These are phyloP conservation scores for Turritopsis dohrnii DNA, from an alignment of 30 jellyfish, hydroid and myxozoan species.

Conservation along the genomic window DNA sequence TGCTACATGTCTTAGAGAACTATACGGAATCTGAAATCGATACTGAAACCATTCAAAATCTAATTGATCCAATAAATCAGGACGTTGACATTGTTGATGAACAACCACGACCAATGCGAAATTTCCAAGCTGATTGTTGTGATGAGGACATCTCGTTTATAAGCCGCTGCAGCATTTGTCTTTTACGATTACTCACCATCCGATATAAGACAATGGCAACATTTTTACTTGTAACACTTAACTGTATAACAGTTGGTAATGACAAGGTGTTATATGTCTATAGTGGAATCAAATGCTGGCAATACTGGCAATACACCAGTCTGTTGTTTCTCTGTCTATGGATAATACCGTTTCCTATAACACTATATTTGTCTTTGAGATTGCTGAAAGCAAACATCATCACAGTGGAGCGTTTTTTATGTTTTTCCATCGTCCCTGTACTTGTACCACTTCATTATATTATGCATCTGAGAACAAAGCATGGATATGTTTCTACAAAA, in stretches of 20 bases:
- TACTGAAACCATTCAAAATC: too few relatives aligned
- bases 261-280: constrained; percentile 16
- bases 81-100: too few relatives aligned
- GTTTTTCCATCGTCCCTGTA: constrained; percentile 26
- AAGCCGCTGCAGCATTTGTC: not conserved
- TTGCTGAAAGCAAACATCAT: not conserved
- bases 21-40: too few relatives aligned
- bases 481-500: not conserved
- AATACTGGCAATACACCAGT: constrained; percentile 28
- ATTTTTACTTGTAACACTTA: not conserved
- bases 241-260: constrained; percentile 1
- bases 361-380: not conserved
- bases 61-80: too few relatives aligned
- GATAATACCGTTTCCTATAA: constrained; percentile 17
- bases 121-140: too few relatives aligned
- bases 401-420: constrained; percentile 9
- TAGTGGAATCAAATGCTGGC: constrained; percentile 31
- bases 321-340: constrained; percentile 24
- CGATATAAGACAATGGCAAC: constrained; percentile 8
- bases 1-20: too few relatives aligned
- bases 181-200: constrained; percentile 3
- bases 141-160: too few relatives aligned
- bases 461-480: not conserved
- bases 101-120: too few relatives aligned
- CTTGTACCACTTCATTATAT: not conserved